phyloP scores from a whole-genome alignment of 1,140 invertebrate genomes.

The Drosophila leontia region DNA sequence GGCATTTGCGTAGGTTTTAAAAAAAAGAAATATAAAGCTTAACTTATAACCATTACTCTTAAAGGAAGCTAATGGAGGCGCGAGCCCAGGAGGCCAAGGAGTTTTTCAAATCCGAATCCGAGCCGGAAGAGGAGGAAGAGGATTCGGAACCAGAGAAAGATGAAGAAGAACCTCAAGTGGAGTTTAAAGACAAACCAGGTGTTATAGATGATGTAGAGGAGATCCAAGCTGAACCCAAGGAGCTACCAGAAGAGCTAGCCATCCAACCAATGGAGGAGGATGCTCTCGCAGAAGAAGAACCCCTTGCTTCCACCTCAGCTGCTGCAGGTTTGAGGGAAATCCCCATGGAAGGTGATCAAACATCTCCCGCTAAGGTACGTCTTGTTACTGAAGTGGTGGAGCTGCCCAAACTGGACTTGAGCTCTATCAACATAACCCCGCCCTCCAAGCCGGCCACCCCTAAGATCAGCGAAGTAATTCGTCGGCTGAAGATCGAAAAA shows the following conservation, averaged over 20 bases:
- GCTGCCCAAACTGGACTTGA: slow-evolving; percentile 73
- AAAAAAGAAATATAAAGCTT: neutral
- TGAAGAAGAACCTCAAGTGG: slow-evolving; percentile 10
- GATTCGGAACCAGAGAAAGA: neutral
- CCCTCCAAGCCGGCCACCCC: slow-evolving; percentile 59
- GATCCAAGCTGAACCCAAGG: neutral
- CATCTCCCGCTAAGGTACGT: slow-evolving; percentile 35
- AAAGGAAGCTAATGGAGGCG: slow-evolving; percentile 86
- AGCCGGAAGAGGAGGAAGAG: slow-evolving; percentile 79
- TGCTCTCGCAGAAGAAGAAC: neutral
- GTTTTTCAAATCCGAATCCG: slow-evolving; percentile 87
- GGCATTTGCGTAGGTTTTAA: slow-evolving; percentile 85
- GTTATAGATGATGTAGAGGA: slow-evolving; percentile 10
- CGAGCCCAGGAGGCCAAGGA: slow-evolving; percentile 86
- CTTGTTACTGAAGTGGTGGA: slow-evolving; percentile 75
- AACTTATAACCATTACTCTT: neutral
- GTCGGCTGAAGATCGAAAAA: slow-evolving; percentile 61
- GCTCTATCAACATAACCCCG: slow-evolving; percentile 54
- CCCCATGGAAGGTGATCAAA: neutral
- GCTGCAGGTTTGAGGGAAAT: slow-evolving; percentile 8
- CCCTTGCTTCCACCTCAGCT: slow-evolving; percentile 21
- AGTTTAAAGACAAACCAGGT: slow-evolving; percentile 41
- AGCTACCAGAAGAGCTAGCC: neutral
- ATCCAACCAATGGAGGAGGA: neutral
- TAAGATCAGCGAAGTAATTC: slow-evolving; percentile 49